Evolutionary conservation across 2,888 invertebrate species (phyloP).

Genomic region (Andricus quercusramuli): DNA sequence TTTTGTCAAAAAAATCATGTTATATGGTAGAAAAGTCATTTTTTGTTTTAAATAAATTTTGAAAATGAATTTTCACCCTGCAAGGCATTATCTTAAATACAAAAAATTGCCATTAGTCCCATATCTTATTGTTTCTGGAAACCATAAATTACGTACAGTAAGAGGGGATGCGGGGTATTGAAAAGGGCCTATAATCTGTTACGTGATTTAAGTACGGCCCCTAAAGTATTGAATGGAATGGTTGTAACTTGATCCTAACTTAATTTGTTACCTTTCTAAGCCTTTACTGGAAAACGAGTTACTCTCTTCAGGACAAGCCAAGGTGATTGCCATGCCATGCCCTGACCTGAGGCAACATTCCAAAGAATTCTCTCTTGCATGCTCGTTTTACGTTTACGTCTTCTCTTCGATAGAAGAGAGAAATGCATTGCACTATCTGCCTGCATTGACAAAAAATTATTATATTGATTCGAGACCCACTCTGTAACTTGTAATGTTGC

Average conservation of each 20-base stretch:
- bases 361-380: constrained; percentile 17
- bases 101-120: too few species aligned
- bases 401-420: neutral
- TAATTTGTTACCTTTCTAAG: constrained; percentile 39
- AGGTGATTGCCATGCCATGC: constrained; percentile 38
- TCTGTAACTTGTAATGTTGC: neutral
- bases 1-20: too few species aligned
- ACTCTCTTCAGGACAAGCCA: constrained; percentile 39
- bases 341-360: constrained; percentile 41
- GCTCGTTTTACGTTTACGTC: constrained; percentile 8
- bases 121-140: too few species aligned
- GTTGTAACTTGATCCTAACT: neutral
- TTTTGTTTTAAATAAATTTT: too few species aligned
- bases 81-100: too few species aligned
- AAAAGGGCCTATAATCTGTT: too few species aligned
- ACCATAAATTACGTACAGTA: too few species aligned
- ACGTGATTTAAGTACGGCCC: too few species aligned
- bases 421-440: constrained; percentile 11
- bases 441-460: constrained; percentile 27
- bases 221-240: neutral
- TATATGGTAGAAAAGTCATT: too few species aligned
- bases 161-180: too few species aligned
- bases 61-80: too few species aligned
- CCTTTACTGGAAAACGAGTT: constrained; percentile 37
- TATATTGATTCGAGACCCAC: constrained; percentile 7